Evolutionary conservation across 2,888 invertebrate species (phyloP), one percentile per base, ranked within the genome.

Genomic region (Polylopha cassiicola): DNA sequence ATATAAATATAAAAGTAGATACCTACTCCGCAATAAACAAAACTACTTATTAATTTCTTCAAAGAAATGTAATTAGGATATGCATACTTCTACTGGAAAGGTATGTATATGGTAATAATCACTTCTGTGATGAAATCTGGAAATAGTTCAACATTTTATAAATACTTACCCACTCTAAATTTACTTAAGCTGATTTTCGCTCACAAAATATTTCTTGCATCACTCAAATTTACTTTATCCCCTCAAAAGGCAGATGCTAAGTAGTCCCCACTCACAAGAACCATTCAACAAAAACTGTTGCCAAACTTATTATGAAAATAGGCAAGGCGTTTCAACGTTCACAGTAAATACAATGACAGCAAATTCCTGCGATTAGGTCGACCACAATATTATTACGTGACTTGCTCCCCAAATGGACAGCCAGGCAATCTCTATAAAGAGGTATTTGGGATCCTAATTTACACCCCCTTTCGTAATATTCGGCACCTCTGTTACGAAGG

Each of bases 361-460:
- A 50, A 50, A 55, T 57, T 51, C 58, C 41, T 57, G 50, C 72
- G 66, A 74, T 76, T 75, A 75, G 66, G 69, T 54, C 55, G 61
- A 69, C 73, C 77, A 65, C 73, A 63, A 67, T 73, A 75, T 76
- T 74, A 77, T 77, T 77, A 79, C 79, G 80, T 79, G 81, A 77
- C 76, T 73, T 50, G 75, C 58, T 58, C 67, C 59, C 65, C 57
- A 70, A 76, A 61, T 69, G 73, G 73, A 71, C 72, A 71, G 61
- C 44, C 51, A 43, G 57, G 71, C 77, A 76, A 80, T 79, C 77
- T 73, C 73, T 73, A 76, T 77, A 75, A 75, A 77, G 72, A 74
- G 79, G 76, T 73, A 73, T 77, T 76, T 67, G 73, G 67, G 64
- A 75, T 75, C 79, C 79, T 78, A 78, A 81, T 81, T 81, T 77